Evolutionary conservation across 2,888 invertebrate species (phyloP).

Genomic region (Argyra leucocephala): DNA sequence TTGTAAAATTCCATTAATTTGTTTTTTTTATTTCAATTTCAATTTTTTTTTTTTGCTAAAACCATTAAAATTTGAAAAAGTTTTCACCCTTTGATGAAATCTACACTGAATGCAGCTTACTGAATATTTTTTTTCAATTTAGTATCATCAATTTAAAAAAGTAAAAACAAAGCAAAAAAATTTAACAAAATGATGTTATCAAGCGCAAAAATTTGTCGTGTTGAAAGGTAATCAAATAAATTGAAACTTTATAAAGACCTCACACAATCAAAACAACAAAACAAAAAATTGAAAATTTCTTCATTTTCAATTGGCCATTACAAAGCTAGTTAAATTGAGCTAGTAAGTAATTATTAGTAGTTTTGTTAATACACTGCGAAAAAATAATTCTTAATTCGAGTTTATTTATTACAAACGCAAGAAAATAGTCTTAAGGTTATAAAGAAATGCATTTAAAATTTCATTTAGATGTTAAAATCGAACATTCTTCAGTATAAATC

Average conservation of each 20-base stretch:
- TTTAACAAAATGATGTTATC: not conserved
- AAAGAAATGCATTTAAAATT: too few relatives aligned
- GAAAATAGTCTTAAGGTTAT: too few relatives aligned
- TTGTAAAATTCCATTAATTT: too few relatives aligned
- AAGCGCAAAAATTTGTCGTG: not conserved
- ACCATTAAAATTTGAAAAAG: not conserved
- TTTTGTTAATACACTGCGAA: not conserved
- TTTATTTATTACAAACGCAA: too few relatives aligned
- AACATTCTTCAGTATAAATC: too few relatives aligned
- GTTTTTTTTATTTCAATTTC: too few relatives aligned
- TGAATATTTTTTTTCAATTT: too few relatives aligned
- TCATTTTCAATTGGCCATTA: not conserved
- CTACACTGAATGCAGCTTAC: too few relatives aligned
- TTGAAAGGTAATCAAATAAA: not conserved
- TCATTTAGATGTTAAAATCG: too few relatives aligned
- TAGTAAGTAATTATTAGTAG: not conserved
- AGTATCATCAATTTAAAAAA: too few relatives aligned
- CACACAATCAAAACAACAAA: not conserved
- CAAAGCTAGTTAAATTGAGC: not conserved
- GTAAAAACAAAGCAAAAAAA: too few relatives aligned
- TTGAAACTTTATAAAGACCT: not conserved
- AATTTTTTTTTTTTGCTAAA: not conserved
- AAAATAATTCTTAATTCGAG: too few relatives aligned
- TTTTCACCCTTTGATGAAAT: not conserved
- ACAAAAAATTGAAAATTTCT: not conserved